Percentiles rank a stretch among this genome's conserved stretches.
Conservation (phyloP, 64 coral and sea anemone genomes). For the Montipora foliosa region DNA sequence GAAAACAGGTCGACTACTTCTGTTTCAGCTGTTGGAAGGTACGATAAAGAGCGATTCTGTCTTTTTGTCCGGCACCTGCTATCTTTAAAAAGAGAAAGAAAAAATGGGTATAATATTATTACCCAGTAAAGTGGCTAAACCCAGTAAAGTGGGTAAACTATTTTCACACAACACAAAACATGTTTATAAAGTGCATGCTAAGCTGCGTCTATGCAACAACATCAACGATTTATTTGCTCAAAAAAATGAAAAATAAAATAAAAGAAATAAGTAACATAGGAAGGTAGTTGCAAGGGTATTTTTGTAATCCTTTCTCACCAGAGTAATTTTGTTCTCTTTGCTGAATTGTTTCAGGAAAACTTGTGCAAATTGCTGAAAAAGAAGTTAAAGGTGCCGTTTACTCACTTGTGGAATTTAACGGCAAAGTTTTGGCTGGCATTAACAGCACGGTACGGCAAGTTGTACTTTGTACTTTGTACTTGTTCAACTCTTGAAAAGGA, state of each 20-base stretch:
- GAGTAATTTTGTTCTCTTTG: neutral
- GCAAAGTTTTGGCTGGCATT: constrained; percentile 93
- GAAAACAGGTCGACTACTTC: constrained; percentile 81
- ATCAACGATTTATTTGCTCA: too few species aligned
- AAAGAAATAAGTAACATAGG: too few species aligned
- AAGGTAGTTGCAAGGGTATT: too few species aligned
- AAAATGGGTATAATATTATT: too few species aligned
- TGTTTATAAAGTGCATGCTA: too few species aligned
- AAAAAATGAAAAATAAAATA: too few species aligned
- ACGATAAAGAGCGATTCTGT: neutral
- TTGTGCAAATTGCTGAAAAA: constrained; percentile 94
- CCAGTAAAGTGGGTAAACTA: too few species aligned
- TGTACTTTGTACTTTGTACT: neutral
- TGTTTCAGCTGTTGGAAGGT: constrained; percentile 97
- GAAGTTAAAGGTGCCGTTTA: constrained; percentile 96
- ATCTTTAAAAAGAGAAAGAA: too few species aligned
- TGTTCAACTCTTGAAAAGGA: neutral
- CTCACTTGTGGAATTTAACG: constrained; percentile 91
- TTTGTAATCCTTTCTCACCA: too few species aligned
- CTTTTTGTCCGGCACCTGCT: neutral
- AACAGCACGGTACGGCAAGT: constrained; percentile 86
- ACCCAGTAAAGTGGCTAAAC: too few species aligned
- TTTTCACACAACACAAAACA: too few species aligned
- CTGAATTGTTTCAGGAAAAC: constrained; percentile 67
- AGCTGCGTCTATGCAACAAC: too few species aligned